Conservation (phyloP, 2,888 invertebrate genomes). For the Lepeophtheirus nordmannii region DNA sequence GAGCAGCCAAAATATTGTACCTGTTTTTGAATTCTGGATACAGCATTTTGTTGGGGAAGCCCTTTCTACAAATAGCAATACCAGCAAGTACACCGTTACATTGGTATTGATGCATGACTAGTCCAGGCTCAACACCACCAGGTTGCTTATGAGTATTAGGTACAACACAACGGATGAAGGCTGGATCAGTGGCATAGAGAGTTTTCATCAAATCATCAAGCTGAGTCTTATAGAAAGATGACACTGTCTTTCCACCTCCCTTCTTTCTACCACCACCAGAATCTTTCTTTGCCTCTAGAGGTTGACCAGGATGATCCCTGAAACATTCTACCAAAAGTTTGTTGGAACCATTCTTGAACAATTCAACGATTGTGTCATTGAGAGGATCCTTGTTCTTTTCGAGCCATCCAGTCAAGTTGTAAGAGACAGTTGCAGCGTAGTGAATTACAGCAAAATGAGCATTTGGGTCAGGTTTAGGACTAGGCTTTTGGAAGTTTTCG, state of each 20-base stretch:
- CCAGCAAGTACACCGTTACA: conserved; percentile 99
- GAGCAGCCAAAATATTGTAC: conserved; percentile 99
- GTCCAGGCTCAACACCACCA: conserved; percentile 25
- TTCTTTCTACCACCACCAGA: conserved; percentile 32
- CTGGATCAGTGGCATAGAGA: conserved; percentile 87
- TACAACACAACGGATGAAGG: conserved; percentile 99
- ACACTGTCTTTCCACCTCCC: conserved; percentile 40
- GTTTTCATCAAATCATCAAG: conserved; percentile 96
- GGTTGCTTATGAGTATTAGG: conserved; percentile 78
- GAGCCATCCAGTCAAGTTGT: conserved; percentile 97
- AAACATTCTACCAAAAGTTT: conserved; percentile 75
- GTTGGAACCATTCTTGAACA: conserved; percentile 83
- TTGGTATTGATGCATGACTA: conserved; percentile 26
- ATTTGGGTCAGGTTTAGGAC: conserved; percentile 81
- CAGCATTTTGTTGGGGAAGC: conserved; percentile 44
- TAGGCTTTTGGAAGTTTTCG: conserved; percentile 88
- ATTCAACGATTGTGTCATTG: conserved; percentile 96
- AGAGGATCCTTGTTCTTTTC: conserved; percentile 99
- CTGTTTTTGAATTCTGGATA: conserved; percentile 47
- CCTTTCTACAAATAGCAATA: conserved; percentile 43
- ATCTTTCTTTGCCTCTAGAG: conserved; percentile 34
- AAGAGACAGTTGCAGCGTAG: conserved; percentile 96
- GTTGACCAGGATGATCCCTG: conserved; percentile 85
- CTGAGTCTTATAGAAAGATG: conserved; percentile 47
- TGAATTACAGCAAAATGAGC: conserved; percentile 98